Evolutionary conservation across 2,888 invertebrate species (phyloP), one percentile per base, ranked within the genome.

Genomic region (Tethea ocularis): DNA sequence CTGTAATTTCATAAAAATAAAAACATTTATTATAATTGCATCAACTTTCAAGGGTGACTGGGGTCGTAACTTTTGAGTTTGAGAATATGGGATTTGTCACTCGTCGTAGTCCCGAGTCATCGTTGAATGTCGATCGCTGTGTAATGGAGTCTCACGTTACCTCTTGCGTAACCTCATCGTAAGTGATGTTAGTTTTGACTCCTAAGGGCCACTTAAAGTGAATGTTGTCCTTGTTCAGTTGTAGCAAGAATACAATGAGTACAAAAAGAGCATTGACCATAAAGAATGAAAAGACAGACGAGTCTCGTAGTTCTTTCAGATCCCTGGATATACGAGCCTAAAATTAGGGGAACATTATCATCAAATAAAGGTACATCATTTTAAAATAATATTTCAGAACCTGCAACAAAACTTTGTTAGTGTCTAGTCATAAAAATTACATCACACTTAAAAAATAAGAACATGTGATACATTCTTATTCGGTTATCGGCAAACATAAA

Each of bases 251-350:
- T 78, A 99, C 98, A 93, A 99, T 98, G 88, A 99, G 96, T 82
- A 99, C 98, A 96, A 99, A 99, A 81, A 99, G 96, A 75, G 99
- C 98, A 94, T 99, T 99, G 91, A 98, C 93, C 99, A 99, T 99
- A 95, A 99, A 97, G 95, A 99, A 99, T 77, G 96, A 97, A 93
- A 99, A 98, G 68, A 98, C 98, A 72, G 97, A 97, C 80, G 97
- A 97, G 94, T 99, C 98, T 86, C 99, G 95, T 80, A 99, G 95
- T 88, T 98, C 98, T 95, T 97, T 97, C 86, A 99, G 95, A 91
- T 98, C 98, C 88, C 93, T 94, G 78, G 97, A 96, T 89, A 98
- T 97, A 94, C 97, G 96, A 83, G 96, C 97, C 97, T 98, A 96
- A 94, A 96, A 96, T 91, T 88, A 74, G 82, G 85, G 84, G 80